phyloP scores from a whole-genome alignment of 2,113 vertebrate genomes.

The Mormyrus lacerda region DNA sequence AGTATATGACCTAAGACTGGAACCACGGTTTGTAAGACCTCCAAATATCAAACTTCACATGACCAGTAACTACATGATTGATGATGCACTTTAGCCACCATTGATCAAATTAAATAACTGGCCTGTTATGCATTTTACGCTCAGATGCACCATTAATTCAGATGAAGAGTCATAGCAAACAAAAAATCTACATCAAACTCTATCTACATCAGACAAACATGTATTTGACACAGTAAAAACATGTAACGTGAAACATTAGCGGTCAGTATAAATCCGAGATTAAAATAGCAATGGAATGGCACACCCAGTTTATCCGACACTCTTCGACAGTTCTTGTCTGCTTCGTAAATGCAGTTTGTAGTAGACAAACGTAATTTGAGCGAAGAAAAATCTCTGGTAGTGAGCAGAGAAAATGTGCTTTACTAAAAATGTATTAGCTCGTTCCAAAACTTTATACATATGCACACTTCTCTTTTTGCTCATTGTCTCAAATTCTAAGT shows the following conservation, averaged over 20 bases:
- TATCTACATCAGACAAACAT: not conserved
- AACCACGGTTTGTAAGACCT: not conserved
- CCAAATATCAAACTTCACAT: not conserved
- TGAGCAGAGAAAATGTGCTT: not conserved
- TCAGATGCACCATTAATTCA: not conserved
- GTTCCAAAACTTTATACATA: not conserved
- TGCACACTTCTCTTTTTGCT: not conserved
- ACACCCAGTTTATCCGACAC: slow-evolving; percentile 8
- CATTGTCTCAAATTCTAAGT: not conserved
- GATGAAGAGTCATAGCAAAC: not conserved
- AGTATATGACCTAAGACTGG: not conserved
- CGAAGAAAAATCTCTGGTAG: not conserved
- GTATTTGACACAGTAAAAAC: not conserved
- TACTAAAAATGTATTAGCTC: not conserved
- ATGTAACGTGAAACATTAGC: not conserved
- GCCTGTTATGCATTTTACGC: not conserved
- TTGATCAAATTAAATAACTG: not conserved
- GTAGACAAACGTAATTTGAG: not conserved
- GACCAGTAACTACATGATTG: not conserved
- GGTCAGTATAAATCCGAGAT: not conserved
- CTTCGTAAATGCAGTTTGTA: not conserved
- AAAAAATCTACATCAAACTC: not conserved
- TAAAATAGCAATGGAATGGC: not conserved
- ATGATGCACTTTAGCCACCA: not conserved
- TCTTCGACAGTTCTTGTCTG: not conserved